Base-by-base conservation (phyloP, 2,797 vertebrate species). In the Melanotaenia boesemani region DNA sequence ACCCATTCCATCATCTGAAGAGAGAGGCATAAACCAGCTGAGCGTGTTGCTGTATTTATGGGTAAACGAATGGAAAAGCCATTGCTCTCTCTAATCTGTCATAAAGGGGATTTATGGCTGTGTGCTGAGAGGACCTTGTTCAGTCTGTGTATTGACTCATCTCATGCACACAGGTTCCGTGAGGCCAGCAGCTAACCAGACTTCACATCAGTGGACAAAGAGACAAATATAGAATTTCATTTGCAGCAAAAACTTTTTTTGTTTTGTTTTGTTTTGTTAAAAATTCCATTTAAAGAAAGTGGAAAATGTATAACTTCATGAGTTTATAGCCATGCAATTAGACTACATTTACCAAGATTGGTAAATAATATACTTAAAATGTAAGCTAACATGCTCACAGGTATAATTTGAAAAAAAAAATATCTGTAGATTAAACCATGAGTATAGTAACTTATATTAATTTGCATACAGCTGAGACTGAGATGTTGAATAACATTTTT, bases 1-100 rank as follows among this genome's bases (percentile, higher is more conserved):
- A 72, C 71, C 80, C 84, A 22, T 77, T 88, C 82, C 81, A 88
- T 80, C 76, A 80, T 89, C 76, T 86, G 65, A 81, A 78, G 79
- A 86, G 85, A 78, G 85, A 88, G 76, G 84, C 89, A 88, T 88
- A 88, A 91, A 91, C 65, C 82, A 84, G 79, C 81, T 76, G 88
- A 92, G 85, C 63, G 76, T 88, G 88, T 87, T 90, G 86, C 87
- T 86, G 87, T 92, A 88, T 92, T 93, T 90, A 91, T 89, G 85
- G 81, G 68, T 87, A 91, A 92, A 90, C 75, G 80, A 85, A 87
- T 89, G 87, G 89, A 93, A 91, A 91, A 90, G 87, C 88, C 81
- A 91, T 93, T 68, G 86, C 88, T 88, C 82, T 88, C 72, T 86
- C 84, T 92, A 88, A 87, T 91, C 90, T 89, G 86, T 90, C 90